Base-by-base conservation (phyloP, 1,140 invertebrate species). In the Pseudoatta argentina region DNA sequence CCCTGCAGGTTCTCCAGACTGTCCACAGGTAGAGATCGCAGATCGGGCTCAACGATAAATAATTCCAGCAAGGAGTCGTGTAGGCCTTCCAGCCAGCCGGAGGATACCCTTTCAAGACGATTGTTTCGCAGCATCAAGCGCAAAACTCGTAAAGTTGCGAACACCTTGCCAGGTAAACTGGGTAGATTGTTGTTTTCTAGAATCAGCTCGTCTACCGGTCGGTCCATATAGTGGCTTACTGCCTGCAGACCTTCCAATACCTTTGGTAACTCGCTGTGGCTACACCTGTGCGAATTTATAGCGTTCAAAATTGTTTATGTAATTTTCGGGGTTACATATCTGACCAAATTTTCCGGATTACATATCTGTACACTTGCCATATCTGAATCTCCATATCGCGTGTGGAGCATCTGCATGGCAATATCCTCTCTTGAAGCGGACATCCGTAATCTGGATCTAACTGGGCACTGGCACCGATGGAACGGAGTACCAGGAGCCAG, bases 161-260 rank as follows among this genome's bases (percentile, higher is more conserved):
- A 98, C 24, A 97, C 96, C 88, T 97, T 96, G 21, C 97, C 98
- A 4, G 98, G 97, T 21, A 98, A 89, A 4, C 98, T 97, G 2
- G 97, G 97, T 59, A 98, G 93, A 89, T 97, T 97, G 93, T 98
- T 98, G 89, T 98, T 98, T 94, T 98, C 98, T 85, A 98, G 95
- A 66, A 98, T 98, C 61, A 98, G 91, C 92, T 98, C 98, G 92
- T 98, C 98, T 79, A 98, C 97, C 12, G 97, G 96, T 59, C 96
- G 96, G 71, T 96, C 96, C 27, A 98, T 94, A 73, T 96, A 96
- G 64, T 97, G 96, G 73, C 97, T 97, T 34, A 98, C 96, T 14
- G 96, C 96, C 87, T 97, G 97, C 12, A 98, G 93, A 10, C 97
- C 97, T 89, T 97, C 97, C 73, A 97, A 93, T 3, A 98, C 97